These are phyloP conservation scores for Neosilurus mollespiculum DNA, from an alignment of 2,797 vertebrate genomes.

Conservation along the genomic window DNA sequence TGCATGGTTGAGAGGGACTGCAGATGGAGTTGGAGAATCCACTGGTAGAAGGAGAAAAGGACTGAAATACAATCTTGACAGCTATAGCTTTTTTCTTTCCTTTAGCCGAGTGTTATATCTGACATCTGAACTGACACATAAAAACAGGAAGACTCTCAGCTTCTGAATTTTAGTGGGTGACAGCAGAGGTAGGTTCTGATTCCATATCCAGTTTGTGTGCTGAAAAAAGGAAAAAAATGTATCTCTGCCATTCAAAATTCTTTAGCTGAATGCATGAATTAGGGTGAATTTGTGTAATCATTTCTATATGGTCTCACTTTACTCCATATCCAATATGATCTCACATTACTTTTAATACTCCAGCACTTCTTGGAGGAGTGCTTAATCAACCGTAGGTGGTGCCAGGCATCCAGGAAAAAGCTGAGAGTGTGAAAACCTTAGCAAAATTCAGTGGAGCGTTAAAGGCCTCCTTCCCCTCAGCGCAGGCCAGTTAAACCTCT, in stretches of 20 bases:
- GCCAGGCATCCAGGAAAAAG: slow-evolving; percentile 30
- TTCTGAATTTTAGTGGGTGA: slow-evolving; percentile 26
- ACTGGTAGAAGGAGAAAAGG: slow-evolving; percentile 11
- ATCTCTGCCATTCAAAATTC: background rate
- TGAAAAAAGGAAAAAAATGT: background rate
- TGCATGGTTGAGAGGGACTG: background rate
- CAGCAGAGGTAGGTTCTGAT: slow-evolving; percentile 6
- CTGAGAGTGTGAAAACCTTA: slow-evolving; percentile 45
- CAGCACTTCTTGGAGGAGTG: slow-evolving; percentile 10
- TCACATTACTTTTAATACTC: slow-evolving; percentile 32
- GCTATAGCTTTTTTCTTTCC: slow-evolving; percentile 34
- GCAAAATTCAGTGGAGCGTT: slow-evolving; percentile 33
- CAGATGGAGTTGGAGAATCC: slow-evolving; percentile 28
- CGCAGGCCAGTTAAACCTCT: slow-evolving; percentile 20
- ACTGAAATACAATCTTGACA: slow-evolving; percentile 37
- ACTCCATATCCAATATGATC: slow-evolving; percentile 20
- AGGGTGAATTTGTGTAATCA: slow-evolving; percentile 21
- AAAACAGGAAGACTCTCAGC: slow-evolving; percentile 29
- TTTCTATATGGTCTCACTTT: slow-evolving; percentile 18
- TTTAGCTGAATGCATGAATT: slow-evolving; percentile 1
- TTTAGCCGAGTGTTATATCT: slow-evolving; percentile 34
- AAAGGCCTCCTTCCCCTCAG: slow-evolving; percentile 25
- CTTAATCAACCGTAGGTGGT: slow-evolving; percentile 36
- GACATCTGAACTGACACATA: slow-evolving; percentile 45
- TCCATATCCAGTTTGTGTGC: slow-evolving; percentile 7